A percentile compares a stretch with the other conserved stretches of the same genome.
Conservation (phyloP, 2,113 vertebrate species). For the Chlorodrepanis virens region DNA sequence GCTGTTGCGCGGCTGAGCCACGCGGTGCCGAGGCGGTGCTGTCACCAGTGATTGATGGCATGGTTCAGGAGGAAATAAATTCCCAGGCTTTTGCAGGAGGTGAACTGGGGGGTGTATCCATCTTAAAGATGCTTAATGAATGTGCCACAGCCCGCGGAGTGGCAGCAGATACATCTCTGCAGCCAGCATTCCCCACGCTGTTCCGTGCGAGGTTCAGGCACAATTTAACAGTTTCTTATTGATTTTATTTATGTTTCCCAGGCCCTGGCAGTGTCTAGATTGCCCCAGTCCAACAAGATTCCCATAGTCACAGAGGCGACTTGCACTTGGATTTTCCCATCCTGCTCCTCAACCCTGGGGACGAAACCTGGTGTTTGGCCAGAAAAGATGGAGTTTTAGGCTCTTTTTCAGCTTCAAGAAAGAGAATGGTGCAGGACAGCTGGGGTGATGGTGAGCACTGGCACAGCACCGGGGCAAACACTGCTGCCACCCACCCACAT, state of each 20-base stretch:
- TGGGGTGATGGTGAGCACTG: neutral
- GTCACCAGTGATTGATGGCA: slow-evolving; percentile 41
- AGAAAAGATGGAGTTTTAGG: neutral
- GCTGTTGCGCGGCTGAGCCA: neutral
- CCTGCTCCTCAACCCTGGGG: neutral
- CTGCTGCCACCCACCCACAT: neutral
- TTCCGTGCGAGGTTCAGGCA: slow-evolving; percentile 15
- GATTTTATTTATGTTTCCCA: slow-evolving; percentile 27
- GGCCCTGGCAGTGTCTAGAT: neutral
- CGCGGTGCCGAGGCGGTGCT: neutral
- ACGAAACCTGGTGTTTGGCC: neutral
- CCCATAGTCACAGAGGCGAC: rapidly evolving
- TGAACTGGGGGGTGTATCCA: slow-evolving; percentile 62
- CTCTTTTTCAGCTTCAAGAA: neutral
- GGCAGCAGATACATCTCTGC: slow-evolving; percentile 51
- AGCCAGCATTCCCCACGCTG: slow-evolving; percentile 5
- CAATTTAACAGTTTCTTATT: slow-evolving; percentile 40
- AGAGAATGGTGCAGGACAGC: neutral
- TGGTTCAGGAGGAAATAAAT: slow-evolving; percentile 69
- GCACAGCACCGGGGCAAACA: rapidly evolving
- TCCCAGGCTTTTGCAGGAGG: slow-evolving; percentile 34
- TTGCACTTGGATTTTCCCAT: neutral
- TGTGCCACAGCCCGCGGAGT: neutral
- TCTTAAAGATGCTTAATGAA: slow-evolving; percentile 70
- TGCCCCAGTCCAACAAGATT: neutral